phyloP scores from a whole-genome alignment of 2,113 vertebrate species.

The Acanthochromis polyacanthus region DNA sequence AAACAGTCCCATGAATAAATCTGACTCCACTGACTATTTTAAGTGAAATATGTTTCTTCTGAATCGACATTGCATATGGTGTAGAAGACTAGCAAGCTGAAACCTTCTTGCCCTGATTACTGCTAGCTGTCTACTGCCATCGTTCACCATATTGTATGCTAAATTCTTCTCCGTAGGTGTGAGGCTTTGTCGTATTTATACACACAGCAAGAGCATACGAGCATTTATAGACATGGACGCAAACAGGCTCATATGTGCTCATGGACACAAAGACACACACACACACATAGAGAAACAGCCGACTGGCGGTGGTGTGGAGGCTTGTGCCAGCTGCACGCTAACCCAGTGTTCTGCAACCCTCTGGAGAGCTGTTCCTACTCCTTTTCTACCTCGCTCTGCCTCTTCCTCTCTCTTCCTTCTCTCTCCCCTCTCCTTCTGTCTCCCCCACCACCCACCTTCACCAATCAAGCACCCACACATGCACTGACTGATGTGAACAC shows the following conservation, averaged over 20 bases:
- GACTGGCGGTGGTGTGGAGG: slow-evolving; percentile 70
- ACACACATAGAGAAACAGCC: slow-evolving; percentile 19
- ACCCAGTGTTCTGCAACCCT: slow-evolving; percentile 74
- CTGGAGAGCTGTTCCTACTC: slow-evolving; percentile 73
- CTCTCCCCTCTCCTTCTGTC: slow-evolving; percentile 40
- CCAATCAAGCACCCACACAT: slow-evolving; percentile 43
- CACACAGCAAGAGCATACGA: slow-evolving; percentile 27
- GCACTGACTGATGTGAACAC: slow-evolving; percentile 43
- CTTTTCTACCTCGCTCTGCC: slow-evolving; percentile 46
- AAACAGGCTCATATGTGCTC: slow-evolving; percentile 32
- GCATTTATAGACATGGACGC: slow-evolving; percentile 58
- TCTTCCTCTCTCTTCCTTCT: slow-evolving; percentile 34
- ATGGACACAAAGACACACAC: slow-evolving; percentile 19
- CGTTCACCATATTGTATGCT: slow-evolving; percentile 51
- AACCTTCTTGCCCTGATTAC: neutral
- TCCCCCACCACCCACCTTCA: slow-evolving; percentile 43
- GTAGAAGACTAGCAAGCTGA: neutral
- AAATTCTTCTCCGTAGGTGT: slow-evolving; percentile 66
- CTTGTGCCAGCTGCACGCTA: slow-evolving; percentile 76
- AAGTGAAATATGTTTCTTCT: slow-evolving; percentile 28
- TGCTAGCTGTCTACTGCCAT: slow-evolving; percentile 38
- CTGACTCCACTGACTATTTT: slow-evolving; percentile 41
- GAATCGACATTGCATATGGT: slow-evolving; percentile 6
- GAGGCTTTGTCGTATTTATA: slow-evolving; percentile 62
- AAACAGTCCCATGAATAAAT: slow-evolving; percentile 61